Percentiles rank a stretch among this genome's conserved stretches.
These are phyloP conservation scores for Metridium senile DNA, from an alignment of 92 coral and sea anemone species.

Conservation along the genomic window DNA sequence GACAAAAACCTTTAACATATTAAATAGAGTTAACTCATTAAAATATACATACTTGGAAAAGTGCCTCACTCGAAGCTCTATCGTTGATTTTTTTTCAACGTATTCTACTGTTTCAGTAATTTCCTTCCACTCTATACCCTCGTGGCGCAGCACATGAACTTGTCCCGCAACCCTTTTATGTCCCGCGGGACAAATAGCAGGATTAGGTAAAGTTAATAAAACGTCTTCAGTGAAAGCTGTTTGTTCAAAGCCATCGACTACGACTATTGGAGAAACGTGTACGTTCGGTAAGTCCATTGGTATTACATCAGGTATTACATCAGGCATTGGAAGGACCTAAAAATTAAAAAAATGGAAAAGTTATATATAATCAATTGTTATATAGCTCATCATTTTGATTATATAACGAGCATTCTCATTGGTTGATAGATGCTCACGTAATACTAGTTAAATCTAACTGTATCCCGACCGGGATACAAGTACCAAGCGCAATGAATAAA, in stretches of 20 bases:
- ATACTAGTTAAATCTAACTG: too few species aligned
- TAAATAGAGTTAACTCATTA: too few species aligned
- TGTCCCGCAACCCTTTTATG: background rate
- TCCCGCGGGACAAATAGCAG: background rate
- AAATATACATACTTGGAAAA: slow-evolving; percentile 5
- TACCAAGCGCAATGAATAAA: too few species aligned
- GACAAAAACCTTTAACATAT: too few species aligned
- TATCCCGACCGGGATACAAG: too few species aligned
- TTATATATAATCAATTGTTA: background rate
- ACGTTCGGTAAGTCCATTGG: background rate
- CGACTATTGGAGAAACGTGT: slow-evolving; percentile 12
- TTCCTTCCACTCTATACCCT: slow-evolving; percentile 9
- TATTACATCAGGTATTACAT: too few species aligned
- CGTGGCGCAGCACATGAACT: background rate
- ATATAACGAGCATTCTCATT: too few species aligned
- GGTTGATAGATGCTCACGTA: too few species aligned
- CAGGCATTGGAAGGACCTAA: background rate
- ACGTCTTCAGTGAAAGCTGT: background rate
- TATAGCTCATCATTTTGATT: too few species aligned
- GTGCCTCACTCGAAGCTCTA: background rate
- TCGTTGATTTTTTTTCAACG: background rate
- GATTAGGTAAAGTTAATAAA: slow-evolving; percentile 7
- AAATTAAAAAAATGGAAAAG: background rate
- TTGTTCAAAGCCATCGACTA: slow-evolving; percentile 17
- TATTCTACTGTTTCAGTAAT: background rate